phyloP scores from a whole-genome alignment of 2,113 vertebrate species.

The Microtus oregoni region DNA sequence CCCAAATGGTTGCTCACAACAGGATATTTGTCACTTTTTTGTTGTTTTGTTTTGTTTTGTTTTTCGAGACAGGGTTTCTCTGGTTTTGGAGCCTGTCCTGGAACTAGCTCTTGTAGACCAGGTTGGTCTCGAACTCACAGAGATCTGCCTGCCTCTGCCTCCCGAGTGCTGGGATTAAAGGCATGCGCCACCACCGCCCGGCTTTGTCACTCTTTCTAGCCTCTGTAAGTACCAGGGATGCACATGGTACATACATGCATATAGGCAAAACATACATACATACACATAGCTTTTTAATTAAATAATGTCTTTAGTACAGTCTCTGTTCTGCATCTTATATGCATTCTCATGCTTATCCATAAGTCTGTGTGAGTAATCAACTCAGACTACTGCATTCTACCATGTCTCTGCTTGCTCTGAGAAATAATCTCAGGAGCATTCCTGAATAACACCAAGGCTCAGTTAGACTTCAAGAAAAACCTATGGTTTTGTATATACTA shows the following conservation, averaged over 20 bases:
- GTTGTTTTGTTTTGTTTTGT: too few species aligned
- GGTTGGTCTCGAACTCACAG: too few species aligned
- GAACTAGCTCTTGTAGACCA: too few species aligned
- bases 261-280: background rate
- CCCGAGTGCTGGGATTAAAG: too few species aligned
- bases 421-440: slow-evolving; percentile 20
- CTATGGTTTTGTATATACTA: background rate
- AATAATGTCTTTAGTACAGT: background rate
- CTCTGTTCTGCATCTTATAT: background rate
- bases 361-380: background rate
- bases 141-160: too few species aligned
- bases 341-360: background rate
- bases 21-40: background rate
- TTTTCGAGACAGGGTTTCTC: too few species aligned
- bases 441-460: background rate
- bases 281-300: background rate
- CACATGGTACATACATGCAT: background rate
- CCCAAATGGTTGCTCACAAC: background rate
- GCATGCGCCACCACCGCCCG: too few species aligned
- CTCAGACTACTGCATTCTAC: background rate
- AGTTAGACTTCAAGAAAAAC: background rate
- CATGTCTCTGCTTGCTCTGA: slow-evolving; percentile 1
- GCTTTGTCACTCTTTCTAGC: background rate
- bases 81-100: too few species aligned
- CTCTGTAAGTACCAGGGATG: background rate